phyloP scores from a whole-genome alignment of 2,888 invertebrate genomes.

The Orthosia incerta region DNA sequence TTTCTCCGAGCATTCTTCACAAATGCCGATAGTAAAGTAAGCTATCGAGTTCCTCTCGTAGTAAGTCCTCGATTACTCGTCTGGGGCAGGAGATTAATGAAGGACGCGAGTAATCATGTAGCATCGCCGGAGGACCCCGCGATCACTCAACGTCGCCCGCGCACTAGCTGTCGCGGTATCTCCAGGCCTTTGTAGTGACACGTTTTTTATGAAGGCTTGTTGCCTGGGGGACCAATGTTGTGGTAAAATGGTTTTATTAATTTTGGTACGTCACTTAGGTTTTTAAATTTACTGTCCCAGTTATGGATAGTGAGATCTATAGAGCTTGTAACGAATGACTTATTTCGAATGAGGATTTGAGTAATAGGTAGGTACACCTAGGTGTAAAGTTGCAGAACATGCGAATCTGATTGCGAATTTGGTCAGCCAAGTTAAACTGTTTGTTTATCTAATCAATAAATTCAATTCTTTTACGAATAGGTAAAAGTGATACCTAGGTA shows the following conservation, averaged over 20 bases:
- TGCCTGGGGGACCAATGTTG: not conserved
- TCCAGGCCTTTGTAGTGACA: conserved; percentile 21
- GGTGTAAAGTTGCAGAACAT: not conserved
- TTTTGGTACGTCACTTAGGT: too few species aligned
- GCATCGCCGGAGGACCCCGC: conserved; percentile 52
- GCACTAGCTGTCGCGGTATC: conserved; percentile 3
- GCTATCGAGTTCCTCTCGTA: conserved; percentile 40
- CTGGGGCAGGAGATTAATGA: conserved; percentile 70
- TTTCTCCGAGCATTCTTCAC: not conserved
- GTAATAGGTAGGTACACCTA: too few species aligned
- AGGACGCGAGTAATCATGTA: conserved; percentile 62
- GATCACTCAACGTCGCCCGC: conserved; percentile 71
- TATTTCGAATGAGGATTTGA: too few species aligned
- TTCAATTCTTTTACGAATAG: too few species aligned
- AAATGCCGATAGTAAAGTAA: not conserved
- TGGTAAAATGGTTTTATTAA: not conserved
- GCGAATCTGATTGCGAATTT: too few species aligned
- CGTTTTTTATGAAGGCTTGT: conserved; percentile 24
- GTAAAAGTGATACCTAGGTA: not conserved
- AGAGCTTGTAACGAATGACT: too few species aligned
- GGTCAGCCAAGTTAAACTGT: too few species aligned
- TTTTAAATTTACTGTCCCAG: too few species aligned
- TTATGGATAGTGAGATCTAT: too few species aligned
- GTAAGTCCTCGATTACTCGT: conserved; percentile 62
- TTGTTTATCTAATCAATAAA: too few species aligned